These are phyloP conservation scores for Helicorthomorpha holstii DNA, from an alignment of 1,140 invertebrate species.

Conservation along the genomic window DNA sequence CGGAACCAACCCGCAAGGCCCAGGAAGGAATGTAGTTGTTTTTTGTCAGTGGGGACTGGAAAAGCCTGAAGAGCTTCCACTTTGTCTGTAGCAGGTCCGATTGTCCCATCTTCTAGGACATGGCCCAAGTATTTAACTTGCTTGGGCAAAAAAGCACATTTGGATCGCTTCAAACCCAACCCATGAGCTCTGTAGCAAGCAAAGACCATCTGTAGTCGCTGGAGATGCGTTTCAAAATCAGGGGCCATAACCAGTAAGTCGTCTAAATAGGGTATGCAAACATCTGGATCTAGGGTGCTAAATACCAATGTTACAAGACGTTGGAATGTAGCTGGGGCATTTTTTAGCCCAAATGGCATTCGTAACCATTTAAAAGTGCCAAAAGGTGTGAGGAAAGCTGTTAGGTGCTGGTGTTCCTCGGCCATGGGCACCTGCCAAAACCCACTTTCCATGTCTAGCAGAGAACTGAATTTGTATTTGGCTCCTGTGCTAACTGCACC, in stretches of 20 bases:
- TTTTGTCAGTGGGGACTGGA: constrained; percentile 8
- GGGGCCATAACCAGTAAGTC: constrained; percentile 7
- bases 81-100: constrained; percentile 2
- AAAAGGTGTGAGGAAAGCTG: not conserved
- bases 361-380: not conserved
- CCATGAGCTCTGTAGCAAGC: not conserved
- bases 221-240: not conserved
- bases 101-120: not conserved
- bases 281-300: not conserved
- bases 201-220: constrained; percentile 1
- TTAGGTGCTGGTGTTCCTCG: constrained; percentile 1
- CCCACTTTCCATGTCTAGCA: not conserved
- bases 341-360: constrained; percentile 4
- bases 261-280: constrained; percentile 4
- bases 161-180: constrained; percentile 5
- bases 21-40: constrained; percentile 16
- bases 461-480: not conserved
- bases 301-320: not conserved
- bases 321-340: not conserved
- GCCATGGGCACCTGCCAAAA: not conserved
- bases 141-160: constrained; percentile 4
- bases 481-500: not conserved
- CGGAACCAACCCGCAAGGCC: constrained; percentile 23
- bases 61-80: constrained; percentile 6
- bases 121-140: constrained; percentile 8